Evolutionary conservation across 1,140 invertebrate species (phyloP), one percentile per base, ranked within the genome.

Genomic region (Octopus sinensis): DNA sequence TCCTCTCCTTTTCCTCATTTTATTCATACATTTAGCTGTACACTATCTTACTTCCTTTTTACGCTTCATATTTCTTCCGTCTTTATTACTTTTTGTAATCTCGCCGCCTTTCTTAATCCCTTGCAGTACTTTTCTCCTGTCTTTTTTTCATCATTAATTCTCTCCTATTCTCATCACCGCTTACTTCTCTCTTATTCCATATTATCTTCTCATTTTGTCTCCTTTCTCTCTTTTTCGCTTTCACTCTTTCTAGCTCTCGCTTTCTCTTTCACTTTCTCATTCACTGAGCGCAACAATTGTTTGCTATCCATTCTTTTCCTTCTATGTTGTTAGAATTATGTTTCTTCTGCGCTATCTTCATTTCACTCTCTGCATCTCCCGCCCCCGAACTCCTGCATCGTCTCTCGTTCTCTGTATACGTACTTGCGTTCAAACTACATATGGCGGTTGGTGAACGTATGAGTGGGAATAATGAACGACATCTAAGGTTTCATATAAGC

Each of bases 201-300:
- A 12, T 62, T 17, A 12, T 62, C 56, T 62, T 62, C 56, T 62
- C 17, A 1, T 62, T 62, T 62, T 43, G 30, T 62, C 56, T 4
- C 17, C 17, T 62, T 4, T 4, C 10, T 76, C 4, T 83, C 77
- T 83, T 77, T 82, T 54, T 83, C 76, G 79, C 30, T 82, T 76
- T 79, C 81, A 82, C 77, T 79, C 12, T 83, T 54, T 82, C 80
- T 82, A 43, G 76, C 80, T 84, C 56, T 82, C 68, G 77, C 83
- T 84, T 77, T 76, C 2, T 82, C 68, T 82, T 53, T 79, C 30
- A 75, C 68, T 82, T 52, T 17, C 5, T 4, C 79, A 54, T 30
- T 52, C 6, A 43, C 30, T 43, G 30, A 43, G 30, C 30, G 30
- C 30, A 43, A 43, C 30, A 43, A 43, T 0, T 43, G 3, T 43